Conservation (phyloP, 2,113 vertebrate species). For the Carassius carassius region DNA sequence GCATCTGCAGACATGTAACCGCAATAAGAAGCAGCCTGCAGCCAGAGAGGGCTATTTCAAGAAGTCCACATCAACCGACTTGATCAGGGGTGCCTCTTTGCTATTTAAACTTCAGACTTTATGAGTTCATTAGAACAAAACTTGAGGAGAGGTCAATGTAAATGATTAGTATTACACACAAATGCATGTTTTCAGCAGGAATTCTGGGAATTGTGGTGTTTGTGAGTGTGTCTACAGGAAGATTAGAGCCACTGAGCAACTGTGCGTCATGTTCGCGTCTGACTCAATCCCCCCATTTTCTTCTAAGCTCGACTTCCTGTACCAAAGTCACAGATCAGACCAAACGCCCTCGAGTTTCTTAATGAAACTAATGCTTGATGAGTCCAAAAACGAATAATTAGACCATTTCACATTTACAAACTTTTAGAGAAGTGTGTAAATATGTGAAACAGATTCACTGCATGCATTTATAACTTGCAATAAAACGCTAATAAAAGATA, state of each 20-base stretch:
- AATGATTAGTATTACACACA: neutral
- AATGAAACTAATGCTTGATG: neutral
- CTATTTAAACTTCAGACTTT: neutral
- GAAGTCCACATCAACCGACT: neutral
- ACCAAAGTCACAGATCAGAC: slow-evolving; percentile 38
- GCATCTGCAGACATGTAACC: slow-evolving; percentile 15
- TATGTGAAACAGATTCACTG: neutral
- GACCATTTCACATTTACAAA: neutral
- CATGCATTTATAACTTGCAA: neutral
- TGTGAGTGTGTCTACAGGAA: slow-evolving; percentile 34
- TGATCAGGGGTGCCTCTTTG: slow-evolving; percentile 50
- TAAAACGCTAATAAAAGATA: too few species aligned
- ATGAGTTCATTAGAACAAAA: neutral
- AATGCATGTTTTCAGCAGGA: neutral
- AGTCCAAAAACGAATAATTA: neutral
- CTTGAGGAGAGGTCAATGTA: neutral
- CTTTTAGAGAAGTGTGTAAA: neutral
- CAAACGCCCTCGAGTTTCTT: neutral
- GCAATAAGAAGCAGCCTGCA: neutral
- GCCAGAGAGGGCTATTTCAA: neutral
- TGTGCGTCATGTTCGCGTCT: slow-evolving; percentile 35
- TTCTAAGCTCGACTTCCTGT: slow-evolving; percentile 68
- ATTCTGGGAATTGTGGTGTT: neutral
- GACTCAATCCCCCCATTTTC: slow-evolving; percentile 54
- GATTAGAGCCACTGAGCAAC: slow-evolving; percentile 38